Percentiles rank a stretch among this genome's conserved stretches.
Evolutionary conservation across 2,113 vertebrate genomes (phyloP).

Genomic region (Physeter macrocephalus): DNA sequence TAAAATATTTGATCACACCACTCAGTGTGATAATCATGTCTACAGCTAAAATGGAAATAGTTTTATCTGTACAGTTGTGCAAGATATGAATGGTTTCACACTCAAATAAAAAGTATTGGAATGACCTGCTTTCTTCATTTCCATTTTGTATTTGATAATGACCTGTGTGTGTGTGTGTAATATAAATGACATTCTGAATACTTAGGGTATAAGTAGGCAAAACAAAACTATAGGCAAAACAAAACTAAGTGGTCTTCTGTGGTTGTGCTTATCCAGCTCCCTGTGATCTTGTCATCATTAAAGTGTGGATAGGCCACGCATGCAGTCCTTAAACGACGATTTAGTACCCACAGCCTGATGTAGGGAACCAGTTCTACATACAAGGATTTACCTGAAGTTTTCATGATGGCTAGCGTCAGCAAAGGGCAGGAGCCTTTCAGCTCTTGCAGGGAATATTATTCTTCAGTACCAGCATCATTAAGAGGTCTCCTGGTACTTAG

Average conservation of each 20-base stretch:
- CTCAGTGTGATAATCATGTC: conserved; percentile 86
- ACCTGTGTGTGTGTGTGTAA: not conserved
- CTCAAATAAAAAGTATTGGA: conserved; percentile 82
- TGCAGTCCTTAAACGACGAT: not conserved
- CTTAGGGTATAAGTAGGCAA: not conserved
- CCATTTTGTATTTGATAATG: conserved; percentile 1
- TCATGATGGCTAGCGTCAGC: conserved; percentile 5
- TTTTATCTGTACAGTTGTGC: conserved; percentile 87
- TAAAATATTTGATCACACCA: conserved; percentile 94
- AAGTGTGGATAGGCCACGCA: not conserved
- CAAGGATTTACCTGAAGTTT: conserved; percentile 67
- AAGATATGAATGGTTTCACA: conserved; percentile 89
- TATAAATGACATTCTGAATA: not conserved
- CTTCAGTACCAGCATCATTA: not conserved
- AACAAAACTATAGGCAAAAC: not conserved
- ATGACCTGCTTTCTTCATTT: conserved; percentile 62
- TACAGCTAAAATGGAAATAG: conserved; percentile 87
- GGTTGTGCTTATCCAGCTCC: not conserved
- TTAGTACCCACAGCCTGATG: not conserved
- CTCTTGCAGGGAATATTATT: not conserved
- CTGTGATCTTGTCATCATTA: not conserved
- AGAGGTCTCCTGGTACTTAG: not conserved
- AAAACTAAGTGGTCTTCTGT: not conserved
- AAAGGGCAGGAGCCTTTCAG: conserved; percentile 14
- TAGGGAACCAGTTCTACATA: not conserved